phyloP scores from a whole-genome alignment of 2,888 invertebrate species.

The Philhelius pedissequus region DNA sequence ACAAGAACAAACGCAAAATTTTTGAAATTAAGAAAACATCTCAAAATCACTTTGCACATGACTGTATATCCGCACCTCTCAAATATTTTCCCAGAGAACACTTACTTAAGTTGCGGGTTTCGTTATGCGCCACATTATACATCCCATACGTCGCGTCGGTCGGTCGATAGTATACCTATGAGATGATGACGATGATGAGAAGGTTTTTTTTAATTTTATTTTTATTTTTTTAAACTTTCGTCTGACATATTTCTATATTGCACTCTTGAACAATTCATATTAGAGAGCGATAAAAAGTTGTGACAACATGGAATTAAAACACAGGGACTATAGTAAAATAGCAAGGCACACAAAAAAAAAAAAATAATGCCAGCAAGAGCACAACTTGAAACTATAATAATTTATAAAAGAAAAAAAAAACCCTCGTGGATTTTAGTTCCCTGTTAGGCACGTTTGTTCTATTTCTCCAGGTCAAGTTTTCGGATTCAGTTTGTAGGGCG shows the following conservation, averaged over 20 bases:
- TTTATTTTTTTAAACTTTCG: background rate
- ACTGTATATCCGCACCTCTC: background rate
- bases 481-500: conserved; percentile 25
- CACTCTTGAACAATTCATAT: conserved; percentile 41
- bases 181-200: conserved; percentile 10
- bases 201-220: background rate
- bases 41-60: background rate
- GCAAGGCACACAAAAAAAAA: background rate
- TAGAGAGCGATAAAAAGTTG: conserved; percentile 38
- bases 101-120: background rate
- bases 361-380: background rate
- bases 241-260: conserved; percentile 34
- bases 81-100: background rate
- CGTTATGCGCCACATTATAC: background rate
- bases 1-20: background rate
- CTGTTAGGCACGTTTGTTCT: conserved; percentile 71
- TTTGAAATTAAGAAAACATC: background rate
- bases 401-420: conserved; percentile 26
- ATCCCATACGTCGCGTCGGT: background rate
- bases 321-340: conserved; percentile 5
- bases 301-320: conserved; percentile 47
- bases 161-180: conserved; percentile 1
- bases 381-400: conserved; percentile 49
- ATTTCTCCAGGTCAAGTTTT: conserved; percentile 69
- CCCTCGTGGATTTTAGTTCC: conserved; percentile 52